A percentile compares a stretch with the other conserved stretches of the same genome.
Conservation (phyloP, 1,140 invertebrate genomes). For the Habropoda laboriosa region DNA sequence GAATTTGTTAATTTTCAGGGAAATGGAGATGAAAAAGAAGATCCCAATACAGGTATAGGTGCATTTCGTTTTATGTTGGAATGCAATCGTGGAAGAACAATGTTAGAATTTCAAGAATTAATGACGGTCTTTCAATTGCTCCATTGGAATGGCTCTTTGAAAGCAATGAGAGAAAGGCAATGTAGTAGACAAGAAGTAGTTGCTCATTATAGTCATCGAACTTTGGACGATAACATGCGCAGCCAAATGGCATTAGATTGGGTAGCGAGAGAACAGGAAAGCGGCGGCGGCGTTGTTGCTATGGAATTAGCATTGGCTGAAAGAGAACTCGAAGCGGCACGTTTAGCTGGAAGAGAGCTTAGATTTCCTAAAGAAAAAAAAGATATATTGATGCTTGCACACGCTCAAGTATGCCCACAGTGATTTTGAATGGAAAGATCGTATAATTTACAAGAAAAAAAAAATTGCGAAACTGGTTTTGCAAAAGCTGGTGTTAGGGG, state of each 20-base stretch:
- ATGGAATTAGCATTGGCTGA: slow-evolving; percentile 92
- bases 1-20: slow-evolving; percentile 60
- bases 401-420: slow-evolving; percentile 86
- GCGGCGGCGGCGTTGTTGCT: slow-evolving; percentile 88
- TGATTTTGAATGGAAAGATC: slow-evolving; percentile 55
- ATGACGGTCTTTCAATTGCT: slow-evolving; percentile 98
- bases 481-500: slow-evolving; percentile 27
- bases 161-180: slow-evolving; percentile 95
- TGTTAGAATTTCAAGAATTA: slow-evolving; percentile 97
- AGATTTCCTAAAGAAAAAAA: slow-evolving; percentile 98
- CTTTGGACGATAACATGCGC: slow-evolving; percentile 96
- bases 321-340: slow-evolving; percentile 93
- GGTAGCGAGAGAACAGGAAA: slow-evolving; percentile 95
- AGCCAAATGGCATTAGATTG: slow-evolving; percentile 97
- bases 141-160: slow-evolving; percentile 97
- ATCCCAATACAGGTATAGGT: slow-evolving; percentile 92
- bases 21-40: slow-evolving; percentile 86
- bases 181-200: slow-evolving; percentile 97
- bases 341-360: slow-evolving; percentile 93
- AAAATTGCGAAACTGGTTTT: slow-evolving; percentile 50
- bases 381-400: slow-evolving; percentile 95
- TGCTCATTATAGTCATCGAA: slow-evolving; percentile 95
- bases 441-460: neutral
- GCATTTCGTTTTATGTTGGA: slow-evolving; percentile 98
- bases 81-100: slow-evolving; percentile 94